Evolutionary conservation across 2,113 vertebrate genomes (phyloP).

Genomic region (Ceyx margarethae): DNA sequence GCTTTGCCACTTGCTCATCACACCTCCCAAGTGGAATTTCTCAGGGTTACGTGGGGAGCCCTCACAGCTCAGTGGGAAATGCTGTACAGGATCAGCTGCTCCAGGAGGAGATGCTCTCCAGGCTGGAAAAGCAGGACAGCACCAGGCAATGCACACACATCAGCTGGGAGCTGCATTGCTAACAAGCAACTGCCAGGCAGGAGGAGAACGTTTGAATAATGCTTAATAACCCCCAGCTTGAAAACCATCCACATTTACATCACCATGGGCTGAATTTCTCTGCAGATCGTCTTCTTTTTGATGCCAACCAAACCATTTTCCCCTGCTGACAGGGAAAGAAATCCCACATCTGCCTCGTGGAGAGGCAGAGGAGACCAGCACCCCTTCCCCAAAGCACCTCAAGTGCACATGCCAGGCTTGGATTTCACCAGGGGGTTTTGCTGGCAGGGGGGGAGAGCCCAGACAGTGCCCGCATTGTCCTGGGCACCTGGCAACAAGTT

Average conservation of each 20-base stretch:
- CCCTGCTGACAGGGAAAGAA: not conserved
- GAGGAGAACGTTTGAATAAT: not conserved
- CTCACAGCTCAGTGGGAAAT: not conserved
- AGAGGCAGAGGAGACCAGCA: not conserved
- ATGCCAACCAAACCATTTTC: not conserved
- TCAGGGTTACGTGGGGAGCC: not conserved
- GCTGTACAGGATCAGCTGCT: not conserved
- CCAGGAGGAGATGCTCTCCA: not conserved
- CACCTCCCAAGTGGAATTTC: not conserved
- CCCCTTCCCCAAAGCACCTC: constrained; percentile 22
- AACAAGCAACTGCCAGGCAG: not conserved
- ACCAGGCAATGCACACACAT: not conserved
- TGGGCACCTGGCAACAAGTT: constrained; percentile 36
- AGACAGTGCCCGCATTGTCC: constrained; percentile 47
- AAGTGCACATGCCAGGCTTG: not conserved
- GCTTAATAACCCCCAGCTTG: not conserved
- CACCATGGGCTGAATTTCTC: not conserved
- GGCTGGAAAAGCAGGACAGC: not conserved
- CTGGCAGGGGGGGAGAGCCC: constrained; percentile 25
- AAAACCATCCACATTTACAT: not conserved
- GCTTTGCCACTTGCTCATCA: not conserved
- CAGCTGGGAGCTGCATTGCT: constrained; percentile 1
- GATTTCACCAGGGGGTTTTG: not conserved
- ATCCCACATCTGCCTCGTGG: rapidly evolving
- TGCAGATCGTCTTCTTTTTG: not conserved